Evolutionary conservation across 2,797 vertebrate species (phyloP).

Genomic region (Sebastes taczanowskii): DNA sequence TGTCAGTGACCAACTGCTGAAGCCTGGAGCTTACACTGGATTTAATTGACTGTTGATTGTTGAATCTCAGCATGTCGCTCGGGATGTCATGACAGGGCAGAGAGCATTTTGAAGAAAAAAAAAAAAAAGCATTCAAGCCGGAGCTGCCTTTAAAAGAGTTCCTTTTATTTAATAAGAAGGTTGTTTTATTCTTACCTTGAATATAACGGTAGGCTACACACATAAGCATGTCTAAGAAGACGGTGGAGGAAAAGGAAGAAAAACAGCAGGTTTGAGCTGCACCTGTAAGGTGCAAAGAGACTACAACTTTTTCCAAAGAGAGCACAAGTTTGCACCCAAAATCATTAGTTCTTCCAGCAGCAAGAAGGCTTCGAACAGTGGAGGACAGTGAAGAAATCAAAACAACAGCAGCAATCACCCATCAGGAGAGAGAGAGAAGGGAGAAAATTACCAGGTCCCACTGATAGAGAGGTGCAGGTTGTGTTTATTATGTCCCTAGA

Average conservation of each 20-base stretch:
- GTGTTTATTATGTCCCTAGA: background rate
- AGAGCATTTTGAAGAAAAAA: background rate
- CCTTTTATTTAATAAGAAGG: conserved; percentile 10
- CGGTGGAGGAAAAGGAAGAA: background rate
- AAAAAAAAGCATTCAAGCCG: background rate
- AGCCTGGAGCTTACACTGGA: conserved; percentile 20
- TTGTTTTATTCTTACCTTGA: conserved; percentile 42
- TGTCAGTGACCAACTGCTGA: conserved; percentile 40
- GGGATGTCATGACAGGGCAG: background rate
- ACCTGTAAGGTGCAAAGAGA: conserved; percentile 31
- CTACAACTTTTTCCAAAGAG: conserved; percentile 60
- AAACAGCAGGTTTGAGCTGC: conserved; percentile 9
- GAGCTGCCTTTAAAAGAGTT: background rate
- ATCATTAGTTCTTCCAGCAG: conserved; percentile 48
- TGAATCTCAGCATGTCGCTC: conserved; percentile 26
- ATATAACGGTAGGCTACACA: conserved; percentile 1
- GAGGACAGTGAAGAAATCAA: conserved; percentile 22
- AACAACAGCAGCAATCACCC: conserved; percentile 49
- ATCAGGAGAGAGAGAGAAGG: conserved; percentile 19
- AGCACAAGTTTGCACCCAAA: conserved; percentile 53
- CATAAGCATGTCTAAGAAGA: conserved; percentile 2
- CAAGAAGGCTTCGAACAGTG: conserved; percentile 11
- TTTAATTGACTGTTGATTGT: conserved; percentile 59
- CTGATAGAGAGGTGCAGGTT: conserved; percentile 15
- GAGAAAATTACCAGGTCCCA: conserved; percentile 40